Evolutionary conservation across 2,888 invertebrate genomes (phyloP).

Genomic region (Tetranychus truncatus): DNA sequence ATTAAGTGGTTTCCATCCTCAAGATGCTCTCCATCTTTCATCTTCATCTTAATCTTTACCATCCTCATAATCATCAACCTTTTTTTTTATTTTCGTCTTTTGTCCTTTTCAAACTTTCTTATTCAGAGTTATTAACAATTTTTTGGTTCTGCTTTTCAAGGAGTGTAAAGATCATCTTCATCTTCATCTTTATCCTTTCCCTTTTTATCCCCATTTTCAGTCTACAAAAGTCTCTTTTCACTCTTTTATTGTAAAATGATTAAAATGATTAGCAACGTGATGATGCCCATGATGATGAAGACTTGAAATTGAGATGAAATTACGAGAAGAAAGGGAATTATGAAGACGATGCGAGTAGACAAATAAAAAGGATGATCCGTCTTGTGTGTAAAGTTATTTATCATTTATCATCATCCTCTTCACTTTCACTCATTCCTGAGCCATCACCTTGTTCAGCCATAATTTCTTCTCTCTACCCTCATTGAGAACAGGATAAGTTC

Average conservation of each 20-base stretch:
- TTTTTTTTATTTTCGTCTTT: not conserved
- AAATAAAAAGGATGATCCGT: not conserved
- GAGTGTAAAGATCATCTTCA: too few relatives aligned
- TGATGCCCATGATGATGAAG: not conserved
- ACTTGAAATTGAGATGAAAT: not conserved
- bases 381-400: not conserved
- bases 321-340: not conserved
- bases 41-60: not conserved
- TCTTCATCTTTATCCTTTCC: too few relatives aligned
- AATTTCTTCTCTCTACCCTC: not conserved
- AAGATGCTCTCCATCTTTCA: not conserved
- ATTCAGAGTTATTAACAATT: not conserved
- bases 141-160: not conserved
- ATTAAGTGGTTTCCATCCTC: not conserved
- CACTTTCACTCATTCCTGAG: not conserved
- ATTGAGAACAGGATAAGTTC: not conserved
- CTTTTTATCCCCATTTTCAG: too few relatives aligned
- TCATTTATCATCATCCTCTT: constrained; percentile 1
- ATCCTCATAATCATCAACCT: not conserved
- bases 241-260: too few relatives aligned
- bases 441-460: too few relatives aligned
- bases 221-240: too few relatives aligned
- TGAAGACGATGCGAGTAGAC: not conserved
- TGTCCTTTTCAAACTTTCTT: not conserved
- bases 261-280: not conserved